Evolutionary conservation across 2,113 vertebrate species (phyloP).

Genomic region (Pollimyrus isidori): DNA sequence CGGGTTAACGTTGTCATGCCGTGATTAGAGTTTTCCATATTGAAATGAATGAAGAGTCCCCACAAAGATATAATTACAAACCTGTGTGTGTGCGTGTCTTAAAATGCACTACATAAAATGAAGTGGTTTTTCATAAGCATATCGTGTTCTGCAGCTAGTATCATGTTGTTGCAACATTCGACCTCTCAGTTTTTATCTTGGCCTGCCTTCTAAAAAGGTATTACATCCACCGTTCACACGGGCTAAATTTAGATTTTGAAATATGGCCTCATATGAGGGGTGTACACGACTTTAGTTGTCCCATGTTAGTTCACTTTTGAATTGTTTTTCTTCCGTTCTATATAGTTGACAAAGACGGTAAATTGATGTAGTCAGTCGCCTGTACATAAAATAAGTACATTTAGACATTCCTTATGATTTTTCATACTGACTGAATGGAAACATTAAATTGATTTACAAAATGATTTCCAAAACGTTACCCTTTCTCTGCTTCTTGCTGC

Average conservation of each 20-base stretch:
- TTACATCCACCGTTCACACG: constrained; percentile 46
- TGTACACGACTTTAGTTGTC: background rate
- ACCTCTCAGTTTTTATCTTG: constrained; percentile 50
- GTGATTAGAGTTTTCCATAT: no score
- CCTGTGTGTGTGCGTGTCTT: background rate
- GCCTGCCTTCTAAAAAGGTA: constrained; percentile 23
- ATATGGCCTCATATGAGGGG: constrained; percentile 23
- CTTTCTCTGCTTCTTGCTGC: constrained; percentile 30
- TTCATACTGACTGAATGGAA: background rate
- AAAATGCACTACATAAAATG: background rate
- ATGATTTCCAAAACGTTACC: constrained; percentile 26
- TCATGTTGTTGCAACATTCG: background rate
- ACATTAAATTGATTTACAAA: background rate
- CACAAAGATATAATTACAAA: background rate
- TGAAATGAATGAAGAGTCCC: no score
- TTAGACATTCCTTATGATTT: background rate
- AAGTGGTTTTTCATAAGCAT: background rate
- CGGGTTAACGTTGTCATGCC: background rate
- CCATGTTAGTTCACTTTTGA: background rate
- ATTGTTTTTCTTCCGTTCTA: background rate
- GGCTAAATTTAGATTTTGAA: constrained; percentile 57
- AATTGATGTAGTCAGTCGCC: background rate
- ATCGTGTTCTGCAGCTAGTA: background rate
- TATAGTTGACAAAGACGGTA: no score
- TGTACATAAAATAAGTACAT: background rate